Base-by-base conservation (phyloP, 2,888 invertebrate species). In the Dastarcus helophoroides region DNA sequence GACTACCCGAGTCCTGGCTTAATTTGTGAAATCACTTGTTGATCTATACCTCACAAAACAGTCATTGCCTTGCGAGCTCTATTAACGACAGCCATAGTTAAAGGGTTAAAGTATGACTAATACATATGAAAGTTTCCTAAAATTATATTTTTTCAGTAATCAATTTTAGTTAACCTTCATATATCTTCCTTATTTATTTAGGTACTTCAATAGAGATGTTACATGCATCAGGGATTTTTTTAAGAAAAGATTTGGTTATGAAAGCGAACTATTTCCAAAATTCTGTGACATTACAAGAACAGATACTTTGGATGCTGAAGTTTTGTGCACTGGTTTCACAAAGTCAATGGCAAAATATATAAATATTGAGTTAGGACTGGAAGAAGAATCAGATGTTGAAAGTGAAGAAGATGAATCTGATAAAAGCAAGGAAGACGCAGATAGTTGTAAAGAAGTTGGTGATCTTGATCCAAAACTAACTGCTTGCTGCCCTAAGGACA, bases 171-270 rank as follows among this genome's bases (percentile, higher is more conserved):
- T 15, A 6, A 13, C 9, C 12, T 17, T n/a, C n/a, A n/a, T n/a
- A n/a, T n/a, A n/a, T n/a, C n/a, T n/a, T n/a, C n/a, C n/a, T n/a
- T 3, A 14, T 13, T 22, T 37, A 41, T 50, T 29, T 42, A 85
- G 84, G 52, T 90, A 82, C 62, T 98, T 98, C 59, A 79, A 95
- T 42, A 74, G 98, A 41, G 98, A 98, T 66, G 95, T 98, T 0
- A 77, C 75, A 30, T 95, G 97, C 57, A 71, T 98, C 3, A 71
- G 79, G 29, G 83, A 84, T 41, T 91, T 93, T 65, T 98, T 97
- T 63, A 80, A 78, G 48, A 79, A 79, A 51, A 74, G 90, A 28
- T 97, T 91, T 61, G 76, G 69, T 1, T 97, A 79, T 60, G 94
- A 91, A 60, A 88, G 90, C 58, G 81, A 77, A 42, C 61, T 77